These are phyloP conservation scores for Trematomus bernacchii DNA, from an alignment of 2,797 vertebrate species.

Conservation along the genomic window DNA sequence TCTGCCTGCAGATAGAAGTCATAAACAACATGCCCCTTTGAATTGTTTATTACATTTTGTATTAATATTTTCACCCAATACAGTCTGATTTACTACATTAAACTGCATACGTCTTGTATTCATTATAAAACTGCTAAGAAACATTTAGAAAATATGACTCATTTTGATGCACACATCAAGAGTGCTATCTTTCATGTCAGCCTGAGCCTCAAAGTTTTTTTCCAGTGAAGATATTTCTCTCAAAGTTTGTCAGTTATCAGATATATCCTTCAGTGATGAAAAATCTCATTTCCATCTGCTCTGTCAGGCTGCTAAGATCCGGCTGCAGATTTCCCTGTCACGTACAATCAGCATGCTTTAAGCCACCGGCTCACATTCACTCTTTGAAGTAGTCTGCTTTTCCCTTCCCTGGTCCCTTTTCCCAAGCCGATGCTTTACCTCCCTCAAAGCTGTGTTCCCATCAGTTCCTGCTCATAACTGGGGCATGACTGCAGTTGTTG, in stretches of 20 bases:
- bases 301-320: constrained; percentile 64
- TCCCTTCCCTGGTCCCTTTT: constrained; percentile 62
- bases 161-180: constrained; percentile 16
- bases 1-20: not conserved
- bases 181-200: not conserved
- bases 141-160: constrained; percentile 16
- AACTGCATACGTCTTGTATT: not conserved
- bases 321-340: constrained; percentile 74
- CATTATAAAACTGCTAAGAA: constrained; percentile 11
- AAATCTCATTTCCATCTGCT: constrained; percentile 69
- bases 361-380: constrained; percentile 72
- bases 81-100: not conserved
- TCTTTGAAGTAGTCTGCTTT: constrained; percentile 76
- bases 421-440: constrained; percentile 65
- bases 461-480: constrained; percentile 65
- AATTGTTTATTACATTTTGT: not conserved
- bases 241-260: constrained; percentile 60
- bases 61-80: not conserved
- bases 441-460: constrained; percentile 64
- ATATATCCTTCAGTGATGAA: constrained; percentile 63
- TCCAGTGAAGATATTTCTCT: constrained; percentile 33
- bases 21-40: not conserved
- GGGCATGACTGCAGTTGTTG: constrained; percentile 64
- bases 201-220: constrained; percentile 11
- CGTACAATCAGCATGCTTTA: constrained; percentile 70